Base-by-base conservation (phyloP, 2,888 invertebrate species). In the Leucoma salicis region DNA sequence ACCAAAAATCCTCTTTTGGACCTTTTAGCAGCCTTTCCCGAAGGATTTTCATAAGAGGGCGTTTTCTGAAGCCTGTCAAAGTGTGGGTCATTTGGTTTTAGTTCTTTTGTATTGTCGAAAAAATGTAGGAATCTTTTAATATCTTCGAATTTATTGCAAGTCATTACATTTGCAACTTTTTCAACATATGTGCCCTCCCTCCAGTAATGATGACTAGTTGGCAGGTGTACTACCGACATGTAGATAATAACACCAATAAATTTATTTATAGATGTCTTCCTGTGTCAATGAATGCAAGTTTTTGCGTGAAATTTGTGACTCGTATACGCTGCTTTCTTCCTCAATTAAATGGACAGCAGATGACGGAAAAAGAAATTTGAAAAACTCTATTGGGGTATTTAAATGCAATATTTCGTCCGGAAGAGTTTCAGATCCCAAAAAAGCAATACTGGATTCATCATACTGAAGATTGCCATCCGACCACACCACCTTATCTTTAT, bases 161-260 rank as follows among this genome's bases (percentile, higher is more conserved):
- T 52, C 44, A 58, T 35, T 1, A 33, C 14, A 24, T 32, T 40
- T 28, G 48, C 49, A 2, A 57, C 48, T 33, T 53, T 49, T 49
- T 52, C 48, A 13, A 54, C 25, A 31, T 40, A 50, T 1, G 49
- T 53, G 1, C 50, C 49, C 18, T 53, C 53, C 2, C 32, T 8
- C 58, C 63, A 63, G 33, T 63, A 60, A 27, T 49, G 50, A 11
- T 54, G 45, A n/a, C 53, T 60, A n/a, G 50, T 29, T 21, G 58
- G 55, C 3, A 56, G 39, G 8, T 57, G 57, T n/a, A 61, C 46
- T 10, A 55, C 42, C 14, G 55, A 61, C 54, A 57, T 61, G 15
- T 52, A 53, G 32, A 58, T 46, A 12, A 52, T 15, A 32, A 53
- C 32, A 6, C 56, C 57, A 27, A 56, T 49, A 51, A 58, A 56